phyloP scores from a whole-genome alignment of 2,888 invertebrate species.

The Boloria selene region DNA sequence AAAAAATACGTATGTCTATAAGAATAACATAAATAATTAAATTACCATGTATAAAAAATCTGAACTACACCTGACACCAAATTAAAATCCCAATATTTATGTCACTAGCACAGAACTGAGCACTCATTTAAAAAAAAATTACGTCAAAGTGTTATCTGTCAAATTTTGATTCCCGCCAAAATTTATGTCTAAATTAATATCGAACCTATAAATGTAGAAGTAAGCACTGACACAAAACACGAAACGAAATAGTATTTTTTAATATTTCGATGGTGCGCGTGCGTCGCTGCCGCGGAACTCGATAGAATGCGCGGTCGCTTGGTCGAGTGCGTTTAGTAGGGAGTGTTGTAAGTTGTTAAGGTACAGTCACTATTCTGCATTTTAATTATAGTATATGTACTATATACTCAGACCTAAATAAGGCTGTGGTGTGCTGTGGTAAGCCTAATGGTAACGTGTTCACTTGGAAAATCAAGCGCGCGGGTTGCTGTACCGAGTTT shows the following conservation, averaged over 20 bases:
- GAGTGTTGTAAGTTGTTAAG: slow-evolving; percentile 33
- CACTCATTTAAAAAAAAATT: slow-evolving; percentile 11
- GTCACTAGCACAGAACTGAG: slow-evolving; percentile 26
- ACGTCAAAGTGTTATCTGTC: slow-evolving; percentile 7
- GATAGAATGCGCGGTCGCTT: slow-evolving; percentile 53
- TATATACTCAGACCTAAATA: too few relatives aligned
- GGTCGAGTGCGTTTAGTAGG: slow-evolving; percentile 38
- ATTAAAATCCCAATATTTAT: slow-evolving; percentile 17
- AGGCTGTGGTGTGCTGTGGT: too few relatives aligned
- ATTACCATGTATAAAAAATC: slow-evolving; percentile 11
- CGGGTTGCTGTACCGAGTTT: too few relatives aligned
- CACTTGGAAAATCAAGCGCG: too few relatives aligned
- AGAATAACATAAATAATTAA: background rate
- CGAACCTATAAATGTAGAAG: slow-evolving; percentile 14
- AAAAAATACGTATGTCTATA: too few relatives aligned
- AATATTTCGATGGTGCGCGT: slow-evolving; percentile 44
- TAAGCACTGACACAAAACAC: slow-evolving; percentile 26
- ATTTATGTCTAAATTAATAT: background rate
- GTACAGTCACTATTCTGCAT: background rate
- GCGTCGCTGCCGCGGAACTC: slow-evolving; percentile 51
- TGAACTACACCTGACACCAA: slow-evolving; percentile 7
- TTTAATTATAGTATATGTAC: background rate
- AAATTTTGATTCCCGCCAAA: background rate
- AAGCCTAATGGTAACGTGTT: too few relatives aligned
- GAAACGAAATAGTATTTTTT: slow-evolving; percentile 30